These are phyloP conservation scores for Gerris lacustris DNA, from an alignment of 2,888 invertebrate genomes.

Conservation along the genomic window DNA sequence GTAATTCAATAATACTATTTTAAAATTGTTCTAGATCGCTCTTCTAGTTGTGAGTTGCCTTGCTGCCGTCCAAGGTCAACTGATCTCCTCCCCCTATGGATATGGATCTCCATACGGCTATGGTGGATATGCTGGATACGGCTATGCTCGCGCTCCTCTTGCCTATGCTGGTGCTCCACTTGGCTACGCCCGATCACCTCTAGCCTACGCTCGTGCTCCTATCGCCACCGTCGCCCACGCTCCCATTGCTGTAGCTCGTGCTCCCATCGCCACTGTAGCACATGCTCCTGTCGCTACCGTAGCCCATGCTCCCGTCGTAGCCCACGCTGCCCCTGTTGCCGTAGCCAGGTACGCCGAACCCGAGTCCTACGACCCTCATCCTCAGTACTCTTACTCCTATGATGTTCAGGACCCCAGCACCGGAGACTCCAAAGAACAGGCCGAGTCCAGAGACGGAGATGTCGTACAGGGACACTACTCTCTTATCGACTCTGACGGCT, in stretches of 20 bases:
- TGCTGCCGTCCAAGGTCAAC: slow-evolving; percentile 2
- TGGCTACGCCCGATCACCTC: slow-evolving; percentile 8
- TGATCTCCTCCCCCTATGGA: not conserved
- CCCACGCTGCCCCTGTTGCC: not conserved
- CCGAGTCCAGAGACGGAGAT: slow-evolving; percentile 16
- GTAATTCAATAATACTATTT: not conserved
- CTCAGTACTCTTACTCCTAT: slow-evolving; percentile 16
- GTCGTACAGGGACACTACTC: slow-evolving; percentile 44
- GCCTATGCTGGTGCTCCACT: slow-evolving; percentile 9
- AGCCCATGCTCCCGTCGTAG: no score
- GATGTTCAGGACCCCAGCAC: slow-evolving; percentile 14
- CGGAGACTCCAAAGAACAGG: slow-evolving; percentile 13
- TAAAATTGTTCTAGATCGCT: not conserved
- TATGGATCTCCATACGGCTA: not conserved
- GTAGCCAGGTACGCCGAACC: slow-evolving; percentile 1
- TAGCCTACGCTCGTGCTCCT: slow-evolving; percentile 10
- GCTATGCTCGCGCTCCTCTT: slow-evolving; percentile 5
- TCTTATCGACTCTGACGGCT: slow-evolving; percentile 60
- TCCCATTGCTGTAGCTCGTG: no score
- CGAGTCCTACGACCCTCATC: slow-evolving; percentile 16
- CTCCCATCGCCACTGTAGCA: no score
- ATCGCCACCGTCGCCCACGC: not conserved
- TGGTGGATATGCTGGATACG: not conserved
- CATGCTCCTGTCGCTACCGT: no score
- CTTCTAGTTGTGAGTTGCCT: not conserved